Evolutionary conservation across 2,113 vertebrate species (phyloP), one percentile per base, ranked within the genome.

Genomic region (Lepisosteus oculatus): DNA sequence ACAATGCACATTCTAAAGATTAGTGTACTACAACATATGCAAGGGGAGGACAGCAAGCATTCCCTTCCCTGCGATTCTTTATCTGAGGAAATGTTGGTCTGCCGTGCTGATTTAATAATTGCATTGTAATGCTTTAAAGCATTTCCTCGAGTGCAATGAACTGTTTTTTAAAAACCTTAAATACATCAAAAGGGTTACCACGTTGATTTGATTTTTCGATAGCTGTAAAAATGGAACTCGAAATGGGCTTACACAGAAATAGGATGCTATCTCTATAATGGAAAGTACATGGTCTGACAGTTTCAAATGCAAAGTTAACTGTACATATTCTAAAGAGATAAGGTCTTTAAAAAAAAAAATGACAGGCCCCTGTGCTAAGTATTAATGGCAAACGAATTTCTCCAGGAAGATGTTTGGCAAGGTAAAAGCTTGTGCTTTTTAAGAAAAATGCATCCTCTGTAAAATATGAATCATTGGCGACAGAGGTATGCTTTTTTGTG

Each of bases 181-280:
- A 92, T 90, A 89, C 89, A 93, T 94, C 92, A 93, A 94, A 94
- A 94, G 91, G 92, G 93, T 94, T 92, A 90, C 92, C 89, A 90
- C 91, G 90, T 89, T 94, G 93, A 94, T 94, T 93, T 90, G 92
- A 94, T 94, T 94, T 94, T 91, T 91, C 91, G 94, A 96, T 96
- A 94, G 90, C 90, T 84, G 85, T 92, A 92, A 95, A 88, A 94
- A 95, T 92, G 90, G 92, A 95, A 94, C 93, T 91, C 79, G 94
- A 96, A 95, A 95, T 95, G 93, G 92, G 90, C 91, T 92, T 93
- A 89, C 81, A 85, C 75, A 83, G 93, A 92, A 95, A 92, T 92
- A 79, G 92, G 94, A 95, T 93, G 91, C 90, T 95, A 94, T 97
- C 94, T 93, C 91, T 92, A 92, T 96, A 96, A 95, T 95, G 94